Conservation (phyloP, 2,113 vertebrate species). For the Oceanodroma tethys region DNA sequence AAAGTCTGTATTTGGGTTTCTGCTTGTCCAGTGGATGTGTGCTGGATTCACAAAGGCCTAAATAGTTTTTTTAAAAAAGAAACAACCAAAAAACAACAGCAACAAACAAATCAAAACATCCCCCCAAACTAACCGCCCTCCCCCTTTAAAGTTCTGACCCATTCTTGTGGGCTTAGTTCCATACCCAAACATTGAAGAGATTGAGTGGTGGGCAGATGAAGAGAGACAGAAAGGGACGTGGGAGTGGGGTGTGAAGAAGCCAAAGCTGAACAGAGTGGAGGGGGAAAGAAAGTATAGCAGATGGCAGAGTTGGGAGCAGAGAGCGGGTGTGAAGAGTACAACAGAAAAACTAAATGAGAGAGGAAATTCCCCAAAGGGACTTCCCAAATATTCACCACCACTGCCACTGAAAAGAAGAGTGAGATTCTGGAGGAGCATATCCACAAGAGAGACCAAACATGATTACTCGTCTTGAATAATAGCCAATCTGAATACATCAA, state of each 20-base stretch:
- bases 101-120: conserved; percentile 36
- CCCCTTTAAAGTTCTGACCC: conserved; percentile 59
- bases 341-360: conserved; percentile 75
- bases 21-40: conserved; percentile 25
- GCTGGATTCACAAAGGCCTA: conserved; percentile 44
- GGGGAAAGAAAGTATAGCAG: conserved; percentile 78
- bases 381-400: conserved; percentile 79
- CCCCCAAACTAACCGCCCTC: conserved; percentile 7
- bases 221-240: conserved; percentile 80
- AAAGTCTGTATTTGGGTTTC: conserved; percentile 42
- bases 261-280: conserved; percentile 80
- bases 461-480: conserved; percentile 43
- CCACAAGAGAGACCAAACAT: conserved; percentile 53
- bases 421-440: conserved; percentile 52
- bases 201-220: conserved; percentile 81
- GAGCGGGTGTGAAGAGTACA: conserved; percentile 82
- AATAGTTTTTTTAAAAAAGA: neutral
- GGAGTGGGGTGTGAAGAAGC: conserved; percentile 84
- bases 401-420: conserved; percentile 63
- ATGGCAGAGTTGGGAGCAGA: conserved; percentile 81
- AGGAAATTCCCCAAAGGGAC: conserved; percentile 85
- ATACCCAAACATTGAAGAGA: conserved; percentile 73
- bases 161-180: conserved; percentile 67
- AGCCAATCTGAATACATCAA: conserved; percentile 11
- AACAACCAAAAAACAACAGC: neutral